phyloP scores from a whole-genome alignment of 1,140 invertebrate species.

The Watersipora subatra region DNA sequence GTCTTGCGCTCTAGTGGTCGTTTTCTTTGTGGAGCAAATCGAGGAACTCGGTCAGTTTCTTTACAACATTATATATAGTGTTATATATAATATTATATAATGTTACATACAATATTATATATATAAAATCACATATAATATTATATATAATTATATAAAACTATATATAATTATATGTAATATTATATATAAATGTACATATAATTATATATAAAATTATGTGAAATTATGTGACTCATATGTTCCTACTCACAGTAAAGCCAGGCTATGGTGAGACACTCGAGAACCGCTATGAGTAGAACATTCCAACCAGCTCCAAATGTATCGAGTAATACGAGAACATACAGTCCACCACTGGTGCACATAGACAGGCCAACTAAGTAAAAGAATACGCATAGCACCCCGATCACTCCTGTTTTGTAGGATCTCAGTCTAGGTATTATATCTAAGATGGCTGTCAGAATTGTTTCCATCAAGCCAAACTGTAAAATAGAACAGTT shows the following conservation, averaged over 20 bases:
- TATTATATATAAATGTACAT: no score
- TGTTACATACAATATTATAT: no score
- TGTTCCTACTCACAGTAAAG: constrained; percentile 21
- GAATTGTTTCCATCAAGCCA: not conserved
- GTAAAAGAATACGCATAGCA: not conserved
- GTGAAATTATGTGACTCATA: no score
- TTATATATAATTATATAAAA: no score
- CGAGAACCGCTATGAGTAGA: not conserved
- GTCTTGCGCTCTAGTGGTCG: no score
- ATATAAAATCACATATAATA: no score
- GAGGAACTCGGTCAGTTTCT: no score
- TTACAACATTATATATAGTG: no score
- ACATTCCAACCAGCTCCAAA: constrained; percentile 51
- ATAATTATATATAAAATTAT: no score
- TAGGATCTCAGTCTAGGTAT: not conserved
- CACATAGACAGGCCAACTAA: not conserved
- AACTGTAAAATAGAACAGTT: not conserved
- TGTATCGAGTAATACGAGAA: constrained; percentile 69
- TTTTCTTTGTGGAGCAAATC: no score
- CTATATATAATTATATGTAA: no score
- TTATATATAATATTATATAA: no score
- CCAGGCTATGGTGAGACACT: not conserved
- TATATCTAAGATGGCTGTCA: not conserved
- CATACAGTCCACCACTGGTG: constrained; percentile 56
- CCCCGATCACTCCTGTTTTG: not conserved